Percentiles rank a stretch among this genome's conserved stretches.
These are phyloP conservation scores for Drosophila grimshawi DNA, from an alignment of 1,140 invertebrate genomes.

Conservation along the genomic window DNA sequence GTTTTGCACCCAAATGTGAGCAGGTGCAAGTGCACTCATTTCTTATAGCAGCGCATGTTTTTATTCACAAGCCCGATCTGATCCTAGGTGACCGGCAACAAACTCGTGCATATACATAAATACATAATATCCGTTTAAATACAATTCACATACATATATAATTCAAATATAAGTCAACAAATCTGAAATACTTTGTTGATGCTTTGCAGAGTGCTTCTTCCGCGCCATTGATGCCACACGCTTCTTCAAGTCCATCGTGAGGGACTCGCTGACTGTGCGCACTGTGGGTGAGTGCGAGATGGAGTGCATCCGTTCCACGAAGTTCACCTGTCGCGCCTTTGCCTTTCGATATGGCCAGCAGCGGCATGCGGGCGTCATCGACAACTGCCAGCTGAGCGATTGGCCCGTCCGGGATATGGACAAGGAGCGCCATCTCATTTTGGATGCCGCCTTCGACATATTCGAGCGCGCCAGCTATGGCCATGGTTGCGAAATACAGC, in stretches of 20 bases:
- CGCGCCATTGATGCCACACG: constrained; percentile 89
- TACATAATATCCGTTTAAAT: too few relatives aligned
- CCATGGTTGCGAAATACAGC: constrained; percentile 90
- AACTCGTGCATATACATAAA: too few relatives aligned
- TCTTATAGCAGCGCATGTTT: too few relatives aligned
- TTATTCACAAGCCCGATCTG: too few relatives aligned
- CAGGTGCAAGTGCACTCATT: too few relatives aligned
- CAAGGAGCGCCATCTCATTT: constrained; percentile 86
- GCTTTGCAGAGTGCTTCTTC: constrained; percentile 91
- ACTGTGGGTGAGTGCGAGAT: constrained; percentile 91
- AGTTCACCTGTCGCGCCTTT: constrained; percentile 91
- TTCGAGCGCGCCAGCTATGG: constrained; percentile 92
- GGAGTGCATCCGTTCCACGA: constrained; percentile 88
- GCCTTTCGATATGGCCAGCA: constrained; percentile 89
- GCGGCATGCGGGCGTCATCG: constrained; percentile 86
- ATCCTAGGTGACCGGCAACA: too few relatives aligned
- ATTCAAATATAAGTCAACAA: too few relatives aligned
- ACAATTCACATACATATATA: too few relatives aligned
- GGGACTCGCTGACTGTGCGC: constrained; percentile 87
- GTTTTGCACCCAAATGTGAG: too few relatives aligned
- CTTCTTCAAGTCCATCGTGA: constrained; percentile 87
- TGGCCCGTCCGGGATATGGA: constrained; percentile 88
- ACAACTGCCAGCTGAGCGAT: constrained; percentile 91
- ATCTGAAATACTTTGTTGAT: constrained; percentile 1
- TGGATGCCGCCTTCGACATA: constrained; percentile 88